Evolutionary conservation across 1,140 invertebrate species (phyloP).

Genomic region (Papilio machaon): DNA sequence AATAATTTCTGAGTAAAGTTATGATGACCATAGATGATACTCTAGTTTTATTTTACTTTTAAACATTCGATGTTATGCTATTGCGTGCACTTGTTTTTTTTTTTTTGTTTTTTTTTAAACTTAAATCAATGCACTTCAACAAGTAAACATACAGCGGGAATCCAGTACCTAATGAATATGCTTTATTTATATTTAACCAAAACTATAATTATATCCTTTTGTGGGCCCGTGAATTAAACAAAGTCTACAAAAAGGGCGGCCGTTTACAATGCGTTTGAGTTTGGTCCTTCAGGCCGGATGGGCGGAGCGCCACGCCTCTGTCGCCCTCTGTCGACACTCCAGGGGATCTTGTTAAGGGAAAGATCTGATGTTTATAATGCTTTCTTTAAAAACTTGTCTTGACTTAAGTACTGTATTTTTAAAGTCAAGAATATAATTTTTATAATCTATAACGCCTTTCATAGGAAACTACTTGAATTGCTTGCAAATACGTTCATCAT

Average conservation of each 20-base stretch:
- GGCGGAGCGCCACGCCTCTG: constrained; percentile 56
- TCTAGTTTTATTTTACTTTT: neutral
- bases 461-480: neutral
- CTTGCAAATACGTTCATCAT: too few species aligned
- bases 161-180: neutral
- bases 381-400: neutral
- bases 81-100: neutral
- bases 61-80: neutral
- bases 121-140: neutral
- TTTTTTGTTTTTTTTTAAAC: neutral
- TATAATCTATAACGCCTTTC: neutral
- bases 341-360: constrained; percentile 61
- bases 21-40: neutral
- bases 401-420: neutral
- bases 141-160: neutral
- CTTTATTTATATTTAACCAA: constrained; percentile 31
- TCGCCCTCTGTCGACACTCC: constrained; percentile 50
- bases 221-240: constrained; percentile 23
- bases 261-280: constrained; percentile 54
- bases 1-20: neutral
- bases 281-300: constrained; percentile 61
- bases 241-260: constrained; percentile 48
- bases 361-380: constrained; percentile 42
- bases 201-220: constrained; percentile 12
- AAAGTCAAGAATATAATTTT: neutral